phyloP scores from a whole-genome alignment of 2,113 vertebrate genomes.

The Aptenodytes patagonicus region DNA sequence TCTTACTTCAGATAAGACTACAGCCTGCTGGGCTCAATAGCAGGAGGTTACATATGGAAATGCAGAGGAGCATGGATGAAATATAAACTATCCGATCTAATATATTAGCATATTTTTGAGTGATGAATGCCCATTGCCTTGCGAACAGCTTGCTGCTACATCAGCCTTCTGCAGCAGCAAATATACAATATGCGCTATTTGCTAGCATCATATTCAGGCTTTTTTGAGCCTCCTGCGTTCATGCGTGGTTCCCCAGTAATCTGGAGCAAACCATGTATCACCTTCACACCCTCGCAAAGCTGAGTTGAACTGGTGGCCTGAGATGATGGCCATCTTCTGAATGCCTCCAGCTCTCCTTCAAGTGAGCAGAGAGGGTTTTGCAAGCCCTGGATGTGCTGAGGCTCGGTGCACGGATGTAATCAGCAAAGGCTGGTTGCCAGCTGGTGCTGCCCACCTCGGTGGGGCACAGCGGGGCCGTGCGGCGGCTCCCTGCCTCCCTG shows the following conservation, averaged over 20 bases:
- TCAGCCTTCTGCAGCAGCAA: background rate
- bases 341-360: background rate
- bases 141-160: background rate
- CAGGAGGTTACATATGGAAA: background rate
- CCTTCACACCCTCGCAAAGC: background rate
- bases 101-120: background rate
- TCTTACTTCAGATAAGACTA: background rate
- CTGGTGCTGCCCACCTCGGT: background rate
- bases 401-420: background rate
- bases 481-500: background rate
- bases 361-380: background rate
- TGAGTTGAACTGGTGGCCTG: background rate
- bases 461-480: accelerated
- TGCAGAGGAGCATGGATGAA: background rate
- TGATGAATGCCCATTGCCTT: background rate
- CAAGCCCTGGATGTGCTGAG: accelerated
- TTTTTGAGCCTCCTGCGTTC: background rate
- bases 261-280: background rate
- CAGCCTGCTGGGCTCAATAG: background rate
- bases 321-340: background rate
- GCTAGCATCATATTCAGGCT: background rate
- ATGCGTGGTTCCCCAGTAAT: background rate
- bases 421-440: background rate
- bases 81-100: background rate
- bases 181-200: background rate